These are phyloP conservation scores for Eilema depressum DNA, from an alignment of 2,888 invertebrate species.

Conservation along the genomic window DNA sequence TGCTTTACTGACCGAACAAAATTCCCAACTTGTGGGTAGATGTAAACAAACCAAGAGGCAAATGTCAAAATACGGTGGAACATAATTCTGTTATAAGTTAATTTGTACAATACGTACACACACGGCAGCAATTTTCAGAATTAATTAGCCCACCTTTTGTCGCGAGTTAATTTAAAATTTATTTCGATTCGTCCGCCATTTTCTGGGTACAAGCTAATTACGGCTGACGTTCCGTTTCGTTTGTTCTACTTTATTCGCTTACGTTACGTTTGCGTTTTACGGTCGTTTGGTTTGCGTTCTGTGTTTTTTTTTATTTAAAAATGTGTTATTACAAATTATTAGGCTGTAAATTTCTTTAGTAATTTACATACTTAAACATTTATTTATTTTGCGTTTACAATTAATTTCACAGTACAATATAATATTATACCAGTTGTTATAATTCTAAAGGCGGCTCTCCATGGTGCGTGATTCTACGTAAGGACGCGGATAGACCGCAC, in stretches of 20 bases:
- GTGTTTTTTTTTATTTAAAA: not conserved
- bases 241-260: slow-evolving; percentile 50
- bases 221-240: slow-evolving; percentile 36
- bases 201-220: slow-evolving; percentile 52
- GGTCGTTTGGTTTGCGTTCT: slow-evolving; percentile 27
- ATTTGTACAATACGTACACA: slow-evolving; percentile 44
- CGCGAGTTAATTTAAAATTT: slow-evolving; percentile 65
- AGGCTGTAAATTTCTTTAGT: not conserved
- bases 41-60: slow-evolving; percentile 4
- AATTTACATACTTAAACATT: too few relatives aligned
- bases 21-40: not conserved
- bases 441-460: not conserved
- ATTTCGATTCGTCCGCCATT: slow-evolving; percentile 59
- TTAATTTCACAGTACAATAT: not conserved
- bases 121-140: slow-evolving; percentile 59
- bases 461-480: too few relatives aligned
- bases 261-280: slow-evolving; percentile 52
- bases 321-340: not conserved
- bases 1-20: slow-evolving; percentile 1
- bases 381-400: not conserved
- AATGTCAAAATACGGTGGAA: slow-evolving; percentile 24
- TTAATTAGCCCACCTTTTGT: slow-evolving; percentile 65
- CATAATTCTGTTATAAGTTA: slow-evolving; percentile 44
- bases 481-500: too few relatives aligned
- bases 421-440: not conserved